phyloP scores from a whole-genome alignment of 1,140 invertebrate genomes.

The Anagrus nilaparvatae region DNA sequence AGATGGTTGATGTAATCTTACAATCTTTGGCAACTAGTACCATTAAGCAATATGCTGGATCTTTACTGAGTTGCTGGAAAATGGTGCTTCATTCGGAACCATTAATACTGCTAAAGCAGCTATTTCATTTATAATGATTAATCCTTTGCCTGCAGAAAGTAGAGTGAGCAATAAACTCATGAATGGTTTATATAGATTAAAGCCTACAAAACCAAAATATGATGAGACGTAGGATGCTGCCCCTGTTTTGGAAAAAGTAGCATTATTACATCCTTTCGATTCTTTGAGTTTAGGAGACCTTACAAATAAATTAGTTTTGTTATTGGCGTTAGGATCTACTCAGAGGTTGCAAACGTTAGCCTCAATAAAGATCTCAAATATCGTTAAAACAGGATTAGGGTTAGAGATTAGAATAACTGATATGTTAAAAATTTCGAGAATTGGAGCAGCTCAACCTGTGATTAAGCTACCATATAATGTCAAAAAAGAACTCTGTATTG shows the following conservation, averaged over 20 bases:
- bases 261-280: slow-evolving; percentile 1
- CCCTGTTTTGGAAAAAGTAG: slow-evolving; percentile 6
- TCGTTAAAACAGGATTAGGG: background rate
- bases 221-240: slow-evolving; percentile 10
- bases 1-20: background rate
- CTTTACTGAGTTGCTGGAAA: slow-evolving; percentile 1
- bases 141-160: background rate
- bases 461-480: slow-evolving; percentile 4
- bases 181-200: slow-evolving; percentile 9
- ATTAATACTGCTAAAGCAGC: slow-evolving; percentile 11
- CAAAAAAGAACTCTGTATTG: slow-evolving; percentile 10
- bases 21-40: background rate
- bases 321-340: slow-evolving; percentile 18
- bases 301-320: background rate
- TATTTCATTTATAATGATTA: slow-evolving; percentile 1
- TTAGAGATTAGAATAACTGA: slow-evolving; percentile 13
- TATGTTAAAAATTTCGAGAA: slow-evolving; percentile 10
- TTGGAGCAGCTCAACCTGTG: slow-evolving; percentile 7
- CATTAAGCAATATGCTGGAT: slow-evolving; percentile 13
- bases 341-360: slow-evolving; percentile 16
- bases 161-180: slow-evolving; percentile 3
- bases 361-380: slow-evolving; percentile 6
- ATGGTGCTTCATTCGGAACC: slow-evolving; percentile 6
- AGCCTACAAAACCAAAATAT: slow-evolving; percentile 13
- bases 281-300: background rate